phyloP scores from a whole-genome alignment of 2,888 invertebrate species.

The Polymixis lichenea region DNA sequence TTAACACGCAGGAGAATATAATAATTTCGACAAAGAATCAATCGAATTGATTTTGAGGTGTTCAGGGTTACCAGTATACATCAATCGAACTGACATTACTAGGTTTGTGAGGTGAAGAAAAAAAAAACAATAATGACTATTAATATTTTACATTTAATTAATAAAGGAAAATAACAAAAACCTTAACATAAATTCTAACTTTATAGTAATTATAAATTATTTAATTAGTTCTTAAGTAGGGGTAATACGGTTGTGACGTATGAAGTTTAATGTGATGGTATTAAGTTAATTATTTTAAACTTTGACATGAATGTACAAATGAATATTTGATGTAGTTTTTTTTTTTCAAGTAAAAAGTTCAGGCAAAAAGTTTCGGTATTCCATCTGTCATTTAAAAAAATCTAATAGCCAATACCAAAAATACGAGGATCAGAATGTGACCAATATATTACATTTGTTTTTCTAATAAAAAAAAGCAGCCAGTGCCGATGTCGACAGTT shows the following conservation, averaged over 20 bases:
- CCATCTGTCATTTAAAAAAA: background rate
- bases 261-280: background rate
- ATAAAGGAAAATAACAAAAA: conserved; percentile 90
- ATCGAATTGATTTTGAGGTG: background rate
- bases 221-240: conserved; percentile 53
- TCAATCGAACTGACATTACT: background rate
- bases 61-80: background rate
- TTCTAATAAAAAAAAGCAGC: background rate
- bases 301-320: background rate
- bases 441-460: no score
- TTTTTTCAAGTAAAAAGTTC: no score
- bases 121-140: conserved; percentile 42
- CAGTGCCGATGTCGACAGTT: no score
- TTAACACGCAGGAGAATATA: no score
- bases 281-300: background rate
- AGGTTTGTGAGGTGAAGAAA: conserved; percentile 13
- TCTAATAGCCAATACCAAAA: background rate
- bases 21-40: background rate
- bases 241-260: conserved; percentile 37
- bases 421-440: background rate
- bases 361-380: background rate
- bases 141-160: conserved; percentile 67
- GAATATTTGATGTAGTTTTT: background rate
- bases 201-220: conserved; percentile 58
- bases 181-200: conserved; percentile 62